Base-by-base conservation (phyloP, 30 jellyfish, hydroid and myxozoan genomes). In the Nemopilema nomurai region DNA sequence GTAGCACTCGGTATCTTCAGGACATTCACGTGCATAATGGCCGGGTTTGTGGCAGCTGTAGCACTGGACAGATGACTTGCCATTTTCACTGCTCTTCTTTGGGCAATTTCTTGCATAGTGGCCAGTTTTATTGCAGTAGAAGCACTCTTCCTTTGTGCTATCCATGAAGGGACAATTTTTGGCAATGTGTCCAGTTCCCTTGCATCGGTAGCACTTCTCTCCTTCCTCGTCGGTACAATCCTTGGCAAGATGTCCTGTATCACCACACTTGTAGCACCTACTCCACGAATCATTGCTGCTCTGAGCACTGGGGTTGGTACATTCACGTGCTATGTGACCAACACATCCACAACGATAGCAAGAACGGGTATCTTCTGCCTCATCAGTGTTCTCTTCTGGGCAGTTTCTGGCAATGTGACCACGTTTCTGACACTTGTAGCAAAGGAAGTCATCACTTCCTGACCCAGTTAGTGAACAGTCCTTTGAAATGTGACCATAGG, bases 91-190 rank as follows among this genome's bases (percentile, higher is more conserved):
- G 20, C 49, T 78, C 69, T 87, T 88, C 69, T 68, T 77, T 19
- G 92, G 91, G 88, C 98, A 92, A 27, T 92, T 97, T 62, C 98
- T 92, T 18, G 98, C 91, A 31, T 79, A 68, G 85, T 92, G 98
- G 22, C 98, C 98, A 83, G 89, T 69, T 70, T 88, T 93, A 17
- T 72, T 76, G 79, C 98, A 92, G 32, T 80, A 71, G 71, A 78
- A 92, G 84, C 98, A 92, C 49, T 87, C 94, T 71, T 80, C 89
- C 71, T 73, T 79, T 17, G 49, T 67, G 27, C 64, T 53, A 7
- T 89, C 97, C 0, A 69, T 75, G 18, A 64, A 83, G 41, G 95
- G 77, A 90, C 98, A 92, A 23, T 92, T 91, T 17, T 86, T 69
- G 32, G 92, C 95, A 28, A 92, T 68, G 63, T 92, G 98, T 0